phyloP scores from a whole-genome alignment of 2,888 invertebrate genomes.

The Lordiphosa andalusiaca region DNA sequence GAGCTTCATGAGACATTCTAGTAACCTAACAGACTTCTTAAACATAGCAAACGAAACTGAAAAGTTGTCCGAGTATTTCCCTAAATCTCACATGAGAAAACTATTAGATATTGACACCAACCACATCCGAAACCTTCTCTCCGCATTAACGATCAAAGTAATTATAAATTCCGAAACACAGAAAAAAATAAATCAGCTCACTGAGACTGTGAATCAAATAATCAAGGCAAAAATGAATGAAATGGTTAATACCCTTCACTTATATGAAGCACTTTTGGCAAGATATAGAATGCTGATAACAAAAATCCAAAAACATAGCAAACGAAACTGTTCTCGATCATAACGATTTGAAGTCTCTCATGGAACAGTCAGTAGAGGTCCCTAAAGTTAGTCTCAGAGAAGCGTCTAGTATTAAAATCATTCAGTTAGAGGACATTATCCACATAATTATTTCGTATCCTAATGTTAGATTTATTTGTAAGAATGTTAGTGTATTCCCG shows the following conservation, averaged over 20 bases:
- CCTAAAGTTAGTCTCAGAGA: conserved; percentile 14
- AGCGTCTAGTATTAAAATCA: conserved; percentile 15
- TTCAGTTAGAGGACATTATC: neutral
- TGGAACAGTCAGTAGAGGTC: conserved; percentile 10
- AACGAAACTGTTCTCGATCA: conserved; percentile 14
- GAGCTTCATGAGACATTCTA: too few relatives aligned
- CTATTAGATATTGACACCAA: too few relatives aligned
- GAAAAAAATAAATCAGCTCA: conserved; percentile 7
- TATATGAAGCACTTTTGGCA: conserved; percentile 7
- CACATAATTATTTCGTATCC: conserved; percentile 11
- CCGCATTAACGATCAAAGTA: neutral
- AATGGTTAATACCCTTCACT: neutral
- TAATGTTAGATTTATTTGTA: conserved; percentile 14
- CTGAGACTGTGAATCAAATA: conserved; percentile 9
- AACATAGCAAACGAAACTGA: neutral
- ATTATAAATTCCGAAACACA: conserved; percentile 8
- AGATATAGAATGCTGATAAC: conserved; percentile 18
- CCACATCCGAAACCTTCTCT: conserved; percentile 4
- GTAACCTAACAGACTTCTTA: too few relatives aligned
- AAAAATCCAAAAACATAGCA: conserved; percentile 17
- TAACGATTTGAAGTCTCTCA: conserved; percentile 8
- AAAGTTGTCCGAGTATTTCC: conserved; percentile 2
- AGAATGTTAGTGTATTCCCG: conserved; percentile 11
- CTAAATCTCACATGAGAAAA: too few relatives aligned
- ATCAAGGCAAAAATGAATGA: neutral